Evolutionary conservation across 1,140 invertebrate genomes (phyloP).

Genomic region (Drosophila nannoptera): DNA sequence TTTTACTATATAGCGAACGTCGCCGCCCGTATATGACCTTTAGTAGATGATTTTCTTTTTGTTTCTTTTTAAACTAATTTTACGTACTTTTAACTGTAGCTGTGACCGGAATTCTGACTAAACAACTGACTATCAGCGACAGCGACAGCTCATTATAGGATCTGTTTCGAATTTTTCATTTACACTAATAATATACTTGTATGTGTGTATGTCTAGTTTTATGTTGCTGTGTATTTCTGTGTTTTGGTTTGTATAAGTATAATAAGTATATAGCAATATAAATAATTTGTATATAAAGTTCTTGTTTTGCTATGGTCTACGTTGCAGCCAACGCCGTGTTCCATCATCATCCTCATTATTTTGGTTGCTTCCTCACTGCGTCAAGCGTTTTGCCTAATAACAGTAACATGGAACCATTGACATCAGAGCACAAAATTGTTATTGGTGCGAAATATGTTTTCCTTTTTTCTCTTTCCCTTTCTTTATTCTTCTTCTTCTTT

Average conservation of each 20-base stretch:
- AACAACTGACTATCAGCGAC: constrained; percentile 58
- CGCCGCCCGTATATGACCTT: constrained; percentile 18
- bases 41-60: constrained; percentile 7
- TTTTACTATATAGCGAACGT: constrained; percentile 22
- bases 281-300: constrained; percentile 77
- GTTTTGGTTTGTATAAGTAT: constrained; percentile 72
- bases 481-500: too few relatives aligned
- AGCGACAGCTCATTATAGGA: constrained; percentile 54
- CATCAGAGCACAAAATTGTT: constrained; percentile 57
- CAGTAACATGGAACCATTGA: constrained; percentile 57
- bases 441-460: constrained; percentile 32
- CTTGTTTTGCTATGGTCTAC: constrained; percentile 73
- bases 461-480: neutral
- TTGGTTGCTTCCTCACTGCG: constrained; percentile 6
- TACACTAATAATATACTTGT: constrained; percentile 75
- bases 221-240: constrained; percentile 48
- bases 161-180: constrained; percentile 60
- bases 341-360: constrained; percentile 30
- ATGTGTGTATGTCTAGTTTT: constrained; percentile 53
- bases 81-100: constrained; percentile 65
- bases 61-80: constrained; percentile 53
- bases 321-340: constrained; percentile 66
- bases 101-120: constrained; percentile 63
- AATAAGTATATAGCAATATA: constrained; percentile 77
- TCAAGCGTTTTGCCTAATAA: constrained; percentile 41